These are phyloP conservation scores for Notoglanidium macrostoma DNA, from an alignment of 2,797 vertebrate genomes.

Conservation along the genomic window DNA sequence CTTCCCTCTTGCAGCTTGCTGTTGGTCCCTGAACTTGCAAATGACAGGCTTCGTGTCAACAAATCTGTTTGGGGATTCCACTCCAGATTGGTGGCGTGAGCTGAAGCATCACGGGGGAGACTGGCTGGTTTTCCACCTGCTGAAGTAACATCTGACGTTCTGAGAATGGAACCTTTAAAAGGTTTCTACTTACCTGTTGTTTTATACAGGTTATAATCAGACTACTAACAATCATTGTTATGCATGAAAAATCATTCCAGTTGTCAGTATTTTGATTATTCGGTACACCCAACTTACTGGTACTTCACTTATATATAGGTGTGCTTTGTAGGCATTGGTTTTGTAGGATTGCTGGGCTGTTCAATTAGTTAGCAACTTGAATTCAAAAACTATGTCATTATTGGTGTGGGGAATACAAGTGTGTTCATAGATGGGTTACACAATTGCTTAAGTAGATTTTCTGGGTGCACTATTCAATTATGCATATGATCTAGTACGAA, in stretches of 20 bases:
- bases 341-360: not conserved
- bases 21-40: not conserved
- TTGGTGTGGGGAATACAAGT: not conserved
- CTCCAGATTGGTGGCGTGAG: constrained; percentile 22
- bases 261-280: not conserved
- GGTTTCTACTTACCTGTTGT: not conserved
- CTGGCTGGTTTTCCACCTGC: constrained; percentile 51
- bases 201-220: not conserved
- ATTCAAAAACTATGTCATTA: not conserved
- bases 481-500: not conserved
- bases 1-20: constrained; percentile 55
- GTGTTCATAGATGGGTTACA: not conserved
- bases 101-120: not conserved
- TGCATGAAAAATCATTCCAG: not conserved
- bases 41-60: constrained; percentile 1
- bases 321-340: not conserved
- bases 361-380: not conserved
- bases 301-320: not conserved
- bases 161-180: constrained; percentile 24
- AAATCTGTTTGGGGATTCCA: constrained; percentile 40
- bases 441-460: not conserved
- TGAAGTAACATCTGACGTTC: constrained; percentile 37
- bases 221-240: not conserved
- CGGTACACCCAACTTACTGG: not conserved
- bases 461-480: not conserved